Percentiles rank a stretch among this genome's conserved stretches.
Evolutionary conservation across 2,888 invertebrate genomes (phyloP).

Genomic region (Dynastes tityus): DNA sequence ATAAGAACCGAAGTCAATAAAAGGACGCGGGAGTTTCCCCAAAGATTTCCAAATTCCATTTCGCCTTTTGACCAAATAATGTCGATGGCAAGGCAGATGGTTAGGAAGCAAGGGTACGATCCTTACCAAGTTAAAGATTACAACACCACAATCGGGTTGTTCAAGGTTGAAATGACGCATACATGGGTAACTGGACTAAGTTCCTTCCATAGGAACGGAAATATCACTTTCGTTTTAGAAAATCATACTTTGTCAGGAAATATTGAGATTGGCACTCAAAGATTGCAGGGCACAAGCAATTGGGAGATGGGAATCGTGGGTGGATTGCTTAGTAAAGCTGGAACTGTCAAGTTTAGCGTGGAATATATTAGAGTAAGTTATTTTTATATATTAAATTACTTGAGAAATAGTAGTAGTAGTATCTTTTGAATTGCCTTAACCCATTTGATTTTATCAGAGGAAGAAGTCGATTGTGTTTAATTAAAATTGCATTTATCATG

Average conservation of each 20-base stretch:
- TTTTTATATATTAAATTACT: neutral
- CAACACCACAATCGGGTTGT: slow-evolving; percentile 80
- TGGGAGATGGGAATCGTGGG: slow-evolving; percentile 84
- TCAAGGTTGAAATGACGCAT: slow-evolving; percentile 80
- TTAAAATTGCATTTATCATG: slow-evolving; percentile 3
- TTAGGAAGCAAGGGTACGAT: slow-evolving; percentile 79
- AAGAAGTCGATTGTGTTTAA: neutral
- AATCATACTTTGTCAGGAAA: slow-evolving; percentile 80
- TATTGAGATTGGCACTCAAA: slow-evolving; percentile 86
- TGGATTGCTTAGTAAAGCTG: slow-evolving; percentile 80
- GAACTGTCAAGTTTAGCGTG: slow-evolving; percentile 84
- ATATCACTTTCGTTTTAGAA: slow-evolving; percentile 81
- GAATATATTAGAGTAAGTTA: slow-evolving; percentile 78
- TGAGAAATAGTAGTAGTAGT: too few species aligned
- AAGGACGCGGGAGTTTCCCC: slow-evolving; percentile 73
- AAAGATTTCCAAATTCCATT: slow-evolving; percentile 88
- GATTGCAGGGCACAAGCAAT: slow-evolving; percentile 82
- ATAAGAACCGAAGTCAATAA: slow-evolving; percentile 84
- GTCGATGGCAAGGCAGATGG: slow-evolving; percentile 81
- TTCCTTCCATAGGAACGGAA: slow-evolving; percentile 87
- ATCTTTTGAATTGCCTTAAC: neutral
- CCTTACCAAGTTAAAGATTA: slow-evolving; percentile 84
- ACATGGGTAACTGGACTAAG: slow-evolving; percentile 87
- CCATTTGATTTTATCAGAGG: neutral
- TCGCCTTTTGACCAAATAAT: slow-evolving; percentile 89